Conservation (phyloP, 2,888 invertebrate genomes). For the Thera obeliscata region DNA sequence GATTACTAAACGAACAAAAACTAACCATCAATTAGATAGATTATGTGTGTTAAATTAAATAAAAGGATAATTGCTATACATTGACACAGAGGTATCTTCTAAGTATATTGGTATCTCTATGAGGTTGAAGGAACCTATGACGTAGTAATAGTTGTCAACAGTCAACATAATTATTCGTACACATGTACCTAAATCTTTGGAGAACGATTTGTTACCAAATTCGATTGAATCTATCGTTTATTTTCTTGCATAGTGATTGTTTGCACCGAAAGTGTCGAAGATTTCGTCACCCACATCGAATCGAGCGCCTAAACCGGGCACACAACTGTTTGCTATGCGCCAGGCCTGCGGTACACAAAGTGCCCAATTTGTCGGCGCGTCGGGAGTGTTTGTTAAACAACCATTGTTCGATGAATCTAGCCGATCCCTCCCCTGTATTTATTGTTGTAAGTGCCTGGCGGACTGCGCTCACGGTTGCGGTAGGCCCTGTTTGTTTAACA, state of each 20-base stretch:
- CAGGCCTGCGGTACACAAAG: slow-evolving; percentile 41
- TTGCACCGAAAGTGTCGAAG: slow-evolving; percentile 19
- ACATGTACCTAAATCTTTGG: too few species aligned
- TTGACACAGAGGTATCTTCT: neutral
- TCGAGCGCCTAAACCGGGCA: slow-evolving; percentile 16
- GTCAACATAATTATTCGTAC: too few species aligned
- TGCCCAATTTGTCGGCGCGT: slow-evolving; percentile 58
- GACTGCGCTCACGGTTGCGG: slow-evolving; percentile 39
- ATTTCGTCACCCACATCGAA: slow-evolving; percentile 37
- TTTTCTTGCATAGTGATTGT: slow-evolving; percentile 15
- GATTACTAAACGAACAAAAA: slow-evolving; percentile 11
- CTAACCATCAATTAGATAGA: slow-evolving; percentile 15
- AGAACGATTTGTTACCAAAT: neutral
- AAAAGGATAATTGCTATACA: slow-evolving; percentile 5
- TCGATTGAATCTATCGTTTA: slow-evolving; percentile 6
- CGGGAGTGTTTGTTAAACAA: slow-evolving; percentile 62
- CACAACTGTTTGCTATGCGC: slow-evolving; percentile 35
- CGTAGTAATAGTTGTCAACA: too few species aligned
- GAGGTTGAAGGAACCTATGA: too few species aligned
- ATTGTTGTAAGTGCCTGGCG: slow-evolving; percentile 50
- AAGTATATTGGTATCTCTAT: neutral
- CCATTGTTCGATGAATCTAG: slow-evolving; percentile 50
- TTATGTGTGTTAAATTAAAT: slow-evolving; percentile 6
- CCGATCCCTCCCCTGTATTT: slow-evolving; percentile 47
- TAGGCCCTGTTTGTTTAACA: slow-evolving; percentile 43